Evolutionary conservation across 1,140 invertebrate species (phyloP).

Genomic region (Eriocheir sinensis): DNA sequence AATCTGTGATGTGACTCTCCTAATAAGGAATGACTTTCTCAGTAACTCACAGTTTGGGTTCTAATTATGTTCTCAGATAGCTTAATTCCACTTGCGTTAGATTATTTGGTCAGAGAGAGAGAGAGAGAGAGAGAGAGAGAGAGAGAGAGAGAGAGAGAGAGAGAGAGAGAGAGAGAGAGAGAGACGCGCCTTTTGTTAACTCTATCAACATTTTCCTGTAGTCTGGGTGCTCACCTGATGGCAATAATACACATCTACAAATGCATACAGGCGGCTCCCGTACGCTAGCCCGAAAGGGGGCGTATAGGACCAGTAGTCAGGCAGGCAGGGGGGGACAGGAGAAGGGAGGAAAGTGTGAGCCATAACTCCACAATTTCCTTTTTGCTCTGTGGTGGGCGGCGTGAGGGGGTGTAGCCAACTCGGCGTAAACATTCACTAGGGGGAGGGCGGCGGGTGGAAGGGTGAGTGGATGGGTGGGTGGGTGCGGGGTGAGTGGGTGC

Average conservation of each 20-base stretch:
- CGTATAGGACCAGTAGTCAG: too few species aligned
- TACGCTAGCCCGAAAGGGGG: not conserved
- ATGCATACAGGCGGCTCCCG: not conserved
- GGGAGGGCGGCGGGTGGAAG: constrained; percentile 43
- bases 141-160: constrained; percentile 43
- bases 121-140: constrained; percentile 37
- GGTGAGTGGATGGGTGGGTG: constrained; percentile 29
- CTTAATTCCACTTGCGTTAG: too few species aligned
- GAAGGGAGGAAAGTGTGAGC: not conserved
- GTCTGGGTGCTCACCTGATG: too few species aligned
- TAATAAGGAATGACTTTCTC: too few species aligned
- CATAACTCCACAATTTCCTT: constrained; percentile 35
- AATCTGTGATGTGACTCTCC: too few species aligned
- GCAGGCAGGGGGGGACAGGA: not conserved
- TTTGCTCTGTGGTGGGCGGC: constrained; percentile 18
- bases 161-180: constrained; percentile 35
- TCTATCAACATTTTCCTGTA: too few species aligned
- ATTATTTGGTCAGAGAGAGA: too few species aligned
- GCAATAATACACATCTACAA: too few species aligned
- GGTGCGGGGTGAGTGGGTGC: constrained; percentile 26
- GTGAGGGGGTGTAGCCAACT: not conserved
- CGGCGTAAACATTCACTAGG: constrained; percentile 59
- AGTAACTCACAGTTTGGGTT: too few species aligned
- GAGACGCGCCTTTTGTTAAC: not conserved
- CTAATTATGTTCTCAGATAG: too few species aligned